Base-by-base conservation (phyloP, 92 coral and sea anemone genomes). In the Porites cylindrica region DNA sequence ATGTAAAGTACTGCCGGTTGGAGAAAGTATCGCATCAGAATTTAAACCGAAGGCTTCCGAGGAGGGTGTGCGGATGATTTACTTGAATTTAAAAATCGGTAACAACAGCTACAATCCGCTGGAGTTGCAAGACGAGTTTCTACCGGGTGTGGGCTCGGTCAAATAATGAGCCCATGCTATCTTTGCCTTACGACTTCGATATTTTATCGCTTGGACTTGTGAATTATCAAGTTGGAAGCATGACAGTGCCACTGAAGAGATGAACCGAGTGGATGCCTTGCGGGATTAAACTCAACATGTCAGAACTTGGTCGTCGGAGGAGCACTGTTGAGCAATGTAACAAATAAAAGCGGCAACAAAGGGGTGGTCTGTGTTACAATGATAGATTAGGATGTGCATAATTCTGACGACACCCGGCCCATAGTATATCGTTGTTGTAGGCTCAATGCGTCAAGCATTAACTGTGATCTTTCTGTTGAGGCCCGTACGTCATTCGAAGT, bases 231-330 rank as follows among this genome's bases (percentile, higher is more conserved):
- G 74, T 53, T 24, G 23, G 84, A 6, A 13, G 26, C 0, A 17
- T 80, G 84, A 70, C 59, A 8, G 24, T 66, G 19, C 18, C 50
- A n/a, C 5, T 80, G 16, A 60, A 60, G 66, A 21, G 84, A 80
- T 66, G 19, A 80, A 80, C 84, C 84, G 32, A 66, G 65, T 6
- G 84, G 75, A 51, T 80, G 75, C 43, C 74, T 80, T 3, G 75
- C 61, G 3, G 16, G 8, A 12, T 47, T 80, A 7, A 80, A 80
- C 84, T 80, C 75, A 13, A 43, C 75, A 1, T 67, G 61, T 26
- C 63, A 51, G 43, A 14, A 79, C 4, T 0, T 47, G 50, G 65
- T 29, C 14, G 51, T 79, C 17, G 83, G 38, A 17, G 11, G 60
- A n/a, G 32, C 83, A 11, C 83, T 79, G 16, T 66, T 79, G 13